phyloP scores from a whole-genome alignment of 2,113 vertebrate species.

The Macquaria australasica region DNA sequence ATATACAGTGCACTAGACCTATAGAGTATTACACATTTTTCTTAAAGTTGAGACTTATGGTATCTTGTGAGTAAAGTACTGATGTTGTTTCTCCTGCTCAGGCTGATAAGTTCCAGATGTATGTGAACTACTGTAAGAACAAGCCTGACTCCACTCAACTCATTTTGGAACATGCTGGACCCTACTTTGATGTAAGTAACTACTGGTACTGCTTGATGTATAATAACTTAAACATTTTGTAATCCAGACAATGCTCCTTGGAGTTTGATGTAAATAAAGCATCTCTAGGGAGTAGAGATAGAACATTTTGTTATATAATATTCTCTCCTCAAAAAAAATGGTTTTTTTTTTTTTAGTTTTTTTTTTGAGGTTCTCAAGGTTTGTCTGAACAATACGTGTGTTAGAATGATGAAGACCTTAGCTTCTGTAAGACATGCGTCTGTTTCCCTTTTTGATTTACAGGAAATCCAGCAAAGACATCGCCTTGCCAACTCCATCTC shows the following conservation, averaged over 20 bases:
- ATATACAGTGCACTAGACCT: not conserved
- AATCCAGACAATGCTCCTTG: not conserved
- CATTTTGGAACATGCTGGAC: constrained; percentile 95
- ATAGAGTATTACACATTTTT: not conserved
- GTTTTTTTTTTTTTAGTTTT: too few relatives aligned
- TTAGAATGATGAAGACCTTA: not conserved
- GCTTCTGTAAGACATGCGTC: not conserved
- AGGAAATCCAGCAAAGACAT: constrained; percentile 99
- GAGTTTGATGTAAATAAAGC: not conserved
- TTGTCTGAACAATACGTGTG: not conserved
- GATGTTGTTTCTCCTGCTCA: constrained; percentile 64
- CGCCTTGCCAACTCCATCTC: constrained; percentile 98
- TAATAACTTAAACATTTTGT: not conserved
- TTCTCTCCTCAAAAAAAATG: not conserved
- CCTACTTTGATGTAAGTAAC: constrained; percentile 96
- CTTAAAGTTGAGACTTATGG: not conserved
- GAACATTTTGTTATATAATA: not conserved
- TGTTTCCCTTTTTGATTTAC: constrained; percentile 23
- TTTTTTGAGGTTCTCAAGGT: not conserved
- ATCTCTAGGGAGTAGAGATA: not conserved
- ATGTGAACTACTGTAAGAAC: constrained; percentile 99
- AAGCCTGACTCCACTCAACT: constrained; percentile 99
- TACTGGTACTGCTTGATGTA: not conserved
- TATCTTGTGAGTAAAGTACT: constrained; percentile 7
- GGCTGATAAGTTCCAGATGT: constrained; percentile 99